Percentiles rank a stretch among this genome's conserved stretches.
phyloP scores from a whole-genome alignment of 2,113 vertebrate species.

The Argyrosomus japonicus region DNA sequence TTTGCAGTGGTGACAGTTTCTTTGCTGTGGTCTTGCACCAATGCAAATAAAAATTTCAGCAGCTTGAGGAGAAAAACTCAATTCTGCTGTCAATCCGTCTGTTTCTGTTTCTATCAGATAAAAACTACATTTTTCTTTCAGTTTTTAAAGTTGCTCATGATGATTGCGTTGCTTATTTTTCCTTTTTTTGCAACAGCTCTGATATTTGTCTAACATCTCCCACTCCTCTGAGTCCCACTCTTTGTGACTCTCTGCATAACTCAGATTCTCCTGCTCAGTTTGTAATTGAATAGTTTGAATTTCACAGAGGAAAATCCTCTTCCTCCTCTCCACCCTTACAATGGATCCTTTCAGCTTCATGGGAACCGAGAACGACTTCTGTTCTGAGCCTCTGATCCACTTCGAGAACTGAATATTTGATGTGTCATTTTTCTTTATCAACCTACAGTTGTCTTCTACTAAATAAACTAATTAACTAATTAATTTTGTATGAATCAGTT shows the following conservation, averaged over 20 bases:
- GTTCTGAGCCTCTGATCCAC: background rate
- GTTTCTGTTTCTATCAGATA: background rate
- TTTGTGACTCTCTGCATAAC: background rate
- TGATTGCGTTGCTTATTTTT: background rate
- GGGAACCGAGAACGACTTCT: background rate
- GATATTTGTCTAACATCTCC: slow-evolving; percentile 20
- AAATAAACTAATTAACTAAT: background rate
- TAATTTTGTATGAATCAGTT: background rate
- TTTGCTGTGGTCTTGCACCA: no score
- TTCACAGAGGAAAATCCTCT: slow-evolving; percentile 14
- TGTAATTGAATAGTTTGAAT: slow-evolving; percentile 27
- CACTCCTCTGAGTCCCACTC: slow-evolving; percentile 2
- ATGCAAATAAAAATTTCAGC: no score
- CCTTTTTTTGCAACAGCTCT: background rate
- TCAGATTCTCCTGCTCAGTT: background rate
- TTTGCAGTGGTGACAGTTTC: no score
- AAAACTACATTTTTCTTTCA: no score
- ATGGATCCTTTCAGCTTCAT: slow-evolving; percentile 36
- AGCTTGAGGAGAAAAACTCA: no score
- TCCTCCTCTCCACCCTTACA: background rate
- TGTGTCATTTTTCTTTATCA: background rate
- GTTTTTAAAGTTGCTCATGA: no score
- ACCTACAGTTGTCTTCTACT: background rate
- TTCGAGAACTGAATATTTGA: background rate
- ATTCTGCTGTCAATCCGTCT: background rate